phyloP scores from a whole-genome alignment of 2,888 invertebrate genomes.

The Cyclophora punctaria region DNA sequence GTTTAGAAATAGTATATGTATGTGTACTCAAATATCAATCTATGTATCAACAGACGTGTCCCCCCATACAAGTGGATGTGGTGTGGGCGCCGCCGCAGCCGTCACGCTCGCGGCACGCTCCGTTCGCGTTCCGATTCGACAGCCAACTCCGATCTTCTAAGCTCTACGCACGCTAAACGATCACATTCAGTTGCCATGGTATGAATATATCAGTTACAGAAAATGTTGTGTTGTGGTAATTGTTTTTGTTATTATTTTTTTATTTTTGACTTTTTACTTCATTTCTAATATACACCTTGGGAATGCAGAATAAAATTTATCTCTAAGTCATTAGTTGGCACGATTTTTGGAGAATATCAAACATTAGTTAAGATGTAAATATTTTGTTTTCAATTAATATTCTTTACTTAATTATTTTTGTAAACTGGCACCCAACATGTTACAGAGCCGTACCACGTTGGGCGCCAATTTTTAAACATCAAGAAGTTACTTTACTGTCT shows the following conservation, averaged over 20 bases:
- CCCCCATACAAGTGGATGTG: slow-evolving; percentile 81
- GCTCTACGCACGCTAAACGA: slow-evolving; percentile 59
- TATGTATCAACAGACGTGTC: slow-evolving; percentile 59
- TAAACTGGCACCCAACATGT: neutral
- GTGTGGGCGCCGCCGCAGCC: slow-evolving; percentile 49
- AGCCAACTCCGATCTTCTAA: slow-evolving; percentile 72
- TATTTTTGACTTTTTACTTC: no score
- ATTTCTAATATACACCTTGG: no score
- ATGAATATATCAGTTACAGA: slow-evolving; percentile 3
- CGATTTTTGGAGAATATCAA: no score
- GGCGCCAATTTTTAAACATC: neutral
- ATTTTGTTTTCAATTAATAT: no score
- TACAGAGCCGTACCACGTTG: neutral
- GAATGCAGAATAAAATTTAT: neutral
- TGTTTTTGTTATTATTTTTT: no score
- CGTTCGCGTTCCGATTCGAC: slow-evolving; percentile 67
- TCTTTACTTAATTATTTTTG: no score
- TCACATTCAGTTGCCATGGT: slow-evolving; percentile 64
- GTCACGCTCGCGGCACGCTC: slow-evolving; percentile 48
- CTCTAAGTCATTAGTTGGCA: no score
- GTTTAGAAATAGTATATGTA: no score
- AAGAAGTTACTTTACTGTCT: neutral
- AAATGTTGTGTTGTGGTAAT: no score
- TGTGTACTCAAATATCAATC: no score
- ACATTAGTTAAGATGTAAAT: no score